phyloP scores from a whole-genome alignment of 2,888 invertebrate genomes.

The Spodoptera exigua region DNA sequence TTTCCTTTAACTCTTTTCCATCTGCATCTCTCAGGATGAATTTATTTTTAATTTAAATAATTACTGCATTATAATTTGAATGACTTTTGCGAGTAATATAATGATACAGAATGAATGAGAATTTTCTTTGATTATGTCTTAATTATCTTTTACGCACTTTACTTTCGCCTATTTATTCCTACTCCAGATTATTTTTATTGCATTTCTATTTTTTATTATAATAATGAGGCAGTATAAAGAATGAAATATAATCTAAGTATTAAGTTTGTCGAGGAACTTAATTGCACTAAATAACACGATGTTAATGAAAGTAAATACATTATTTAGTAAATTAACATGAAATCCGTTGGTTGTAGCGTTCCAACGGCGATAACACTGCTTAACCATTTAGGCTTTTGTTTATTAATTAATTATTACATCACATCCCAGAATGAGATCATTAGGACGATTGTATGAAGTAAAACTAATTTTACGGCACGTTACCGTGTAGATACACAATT shows the following conservation, averaged over 20 bases:
- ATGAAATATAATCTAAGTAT: slow-evolving; percentile 76
- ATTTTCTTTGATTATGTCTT: slow-evolving; percentile 61
- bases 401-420: slow-evolving; percentile 56
- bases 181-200: slow-evolving; percentile 77
- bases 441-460: slow-evolving; percentile 62
- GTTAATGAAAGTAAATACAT: slow-evolving; percentile 74
- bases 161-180: slow-evolving; percentile 79
- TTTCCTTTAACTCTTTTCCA: slow-evolving; percentile 71
- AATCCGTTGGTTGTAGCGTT: slow-evolving; percentile 79
- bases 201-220: slow-evolving; percentile 74
- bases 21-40: slow-evolving; percentile 74
- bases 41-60: slow-evolving; percentile 62
- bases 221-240: slow-evolving; percentile 81
- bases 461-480: slow-evolving; percentile 73
- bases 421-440: slow-evolving; percentile 53
- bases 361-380: slow-evolving; percentile 86
- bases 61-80: slow-evolving; percentile 78
- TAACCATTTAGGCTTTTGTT: slow-evolving; percentile 76
- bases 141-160: slow-evolving; percentile 77
- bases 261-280: slow-evolving; percentile 75
- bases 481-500: slow-evolving; percentile 55
- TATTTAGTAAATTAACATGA: slow-evolving; percentile 77
- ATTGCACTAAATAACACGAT: slow-evolving; percentile 83
- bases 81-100: slow-evolving; percentile 69
- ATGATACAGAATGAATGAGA: slow-evolving; percentile 72